phyloP scores from a whole-genome alignment of 2,113 vertebrate species.

The Gobio gobio region DNA sequence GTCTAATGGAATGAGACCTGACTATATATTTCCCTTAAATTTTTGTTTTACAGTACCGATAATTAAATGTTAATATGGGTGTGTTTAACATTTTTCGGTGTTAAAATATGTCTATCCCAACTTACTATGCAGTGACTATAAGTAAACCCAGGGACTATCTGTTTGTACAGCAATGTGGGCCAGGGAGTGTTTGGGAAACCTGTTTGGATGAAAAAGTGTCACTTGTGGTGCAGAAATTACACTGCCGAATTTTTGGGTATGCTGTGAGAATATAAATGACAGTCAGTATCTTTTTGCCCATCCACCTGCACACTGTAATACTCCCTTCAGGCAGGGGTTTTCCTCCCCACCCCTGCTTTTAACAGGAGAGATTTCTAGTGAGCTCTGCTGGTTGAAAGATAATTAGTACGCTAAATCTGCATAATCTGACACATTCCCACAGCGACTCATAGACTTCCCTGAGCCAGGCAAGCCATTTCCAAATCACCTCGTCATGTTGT shows the following conservation, averaged over 20 bases:
- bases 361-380: constrained; percentile 27
- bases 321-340: constrained; percentile 4
- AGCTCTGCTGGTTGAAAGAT: constrained; percentile 30
- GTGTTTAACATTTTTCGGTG: not conserved
- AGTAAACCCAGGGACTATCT: not conserved
- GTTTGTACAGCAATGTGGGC: not conserved
- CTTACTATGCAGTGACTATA: not conserved
- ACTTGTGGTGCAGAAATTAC: not conserved
- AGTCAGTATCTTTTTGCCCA: not conserved
- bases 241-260: not conserved
- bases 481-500: constrained; percentile 18
- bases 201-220: not conserved
- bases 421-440: constrained; percentile 44
- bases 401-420: constrained; percentile 47
- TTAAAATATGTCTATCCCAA: not conserved
- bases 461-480: not conserved
- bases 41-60: not conserved
- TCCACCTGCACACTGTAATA: not conserved
- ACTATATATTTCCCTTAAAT: not conserved
- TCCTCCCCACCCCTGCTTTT: constrained; percentile 11
- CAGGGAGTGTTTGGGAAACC: not conserved
- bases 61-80: not conserved
- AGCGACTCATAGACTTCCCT: constrained; percentile 30
- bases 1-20: not conserved
- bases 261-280: not conserved